A percentile compares a stretch with the other conserved stretches of the same genome.
These are phyloP conservation scores for Chaunax sp. DNA, from an alignment of 2,797 vertebrate species.

Conservation along the genomic window DNA sequence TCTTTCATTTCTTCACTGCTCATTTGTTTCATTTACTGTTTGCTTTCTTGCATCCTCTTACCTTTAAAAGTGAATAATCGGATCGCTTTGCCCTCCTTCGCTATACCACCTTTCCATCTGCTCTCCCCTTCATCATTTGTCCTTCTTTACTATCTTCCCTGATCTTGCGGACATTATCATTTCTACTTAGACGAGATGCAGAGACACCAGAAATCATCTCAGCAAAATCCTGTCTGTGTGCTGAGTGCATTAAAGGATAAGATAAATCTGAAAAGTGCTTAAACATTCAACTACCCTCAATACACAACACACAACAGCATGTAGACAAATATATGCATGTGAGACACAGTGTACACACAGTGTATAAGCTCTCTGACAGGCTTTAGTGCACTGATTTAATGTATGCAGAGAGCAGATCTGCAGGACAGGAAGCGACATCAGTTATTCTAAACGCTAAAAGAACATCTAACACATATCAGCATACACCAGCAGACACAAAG, in stretches of 20 bases:
- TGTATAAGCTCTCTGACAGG: conserved; percentile 53
- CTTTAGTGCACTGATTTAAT: conserved; percentile 69
- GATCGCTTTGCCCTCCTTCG: neutral
- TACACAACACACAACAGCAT: conserved; percentile 8
- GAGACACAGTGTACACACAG: conserved; percentile 12
- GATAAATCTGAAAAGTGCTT: conserved; percentile 51
- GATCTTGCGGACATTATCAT: conserved; percentile 3
- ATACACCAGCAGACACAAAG: conserved; percentile 33
- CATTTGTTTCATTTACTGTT: conserved; percentile 13
- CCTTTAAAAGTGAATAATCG: neutral
- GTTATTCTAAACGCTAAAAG: conserved; percentile 66
- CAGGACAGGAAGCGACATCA: conserved; percentile 46
- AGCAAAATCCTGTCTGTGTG: conserved; percentile 13
- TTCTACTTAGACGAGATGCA: conserved; percentile 29
- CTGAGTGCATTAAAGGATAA: conserved; percentile 45
- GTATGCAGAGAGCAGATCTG: conserved; percentile 42
- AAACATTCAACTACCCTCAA: conserved; percentile 16
- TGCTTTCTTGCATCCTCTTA: conserved; percentile 2
- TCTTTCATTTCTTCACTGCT: conserved; percentile 14
- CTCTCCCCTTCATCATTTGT: neutral
- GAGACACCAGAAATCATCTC: conserved; percentile 37
- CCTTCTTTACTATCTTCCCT: conserved; percentile 7
- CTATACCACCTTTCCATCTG: neutral
- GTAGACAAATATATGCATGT: conserved; percentile 25
- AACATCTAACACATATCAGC: conserved; percentile 56